Evolutionary conservation across 1,140 invertebrate species (phyloP).

Genomic region (Drosophila lowei): DNA sequence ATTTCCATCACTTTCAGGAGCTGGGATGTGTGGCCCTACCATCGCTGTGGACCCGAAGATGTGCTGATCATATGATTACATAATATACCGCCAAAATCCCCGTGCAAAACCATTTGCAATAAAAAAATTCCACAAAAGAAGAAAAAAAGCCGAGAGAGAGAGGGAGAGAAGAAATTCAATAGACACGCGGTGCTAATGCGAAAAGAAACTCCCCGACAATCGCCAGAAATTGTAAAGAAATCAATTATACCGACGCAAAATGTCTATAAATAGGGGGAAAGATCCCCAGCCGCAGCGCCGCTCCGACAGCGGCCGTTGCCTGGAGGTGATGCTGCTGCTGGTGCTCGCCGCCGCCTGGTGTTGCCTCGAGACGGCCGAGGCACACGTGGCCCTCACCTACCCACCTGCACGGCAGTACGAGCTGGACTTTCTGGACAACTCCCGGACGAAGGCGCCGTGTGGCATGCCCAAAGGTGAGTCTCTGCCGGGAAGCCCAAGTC

Average conservation of each 20-base stretch:
- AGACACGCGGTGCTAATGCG: constrained; percentile 45
- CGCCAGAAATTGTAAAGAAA: constrained; percentile 54
- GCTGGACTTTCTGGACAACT: constrained; percentile 96
- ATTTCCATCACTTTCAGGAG: constrained; percentile 35
- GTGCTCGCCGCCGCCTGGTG: constrained; percentile 37
- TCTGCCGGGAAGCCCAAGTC: too few relatives aligned
- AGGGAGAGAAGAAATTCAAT: constrained; percentile 25
- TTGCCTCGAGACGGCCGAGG: constrained; percentile 67
- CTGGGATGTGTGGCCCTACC: constrained; percentile 35
- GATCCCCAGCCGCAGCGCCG: constrained; percentile 23
- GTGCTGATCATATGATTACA: constrained; percentile 11
- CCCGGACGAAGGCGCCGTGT: constrained; percentile 94
- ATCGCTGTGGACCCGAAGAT: too few relatives aligned
- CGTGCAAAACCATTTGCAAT: constrained; percentile 18
- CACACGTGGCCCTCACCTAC: constrained; percentile 93
- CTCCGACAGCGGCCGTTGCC: neutral
- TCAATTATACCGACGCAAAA: constrained; percentile 57
- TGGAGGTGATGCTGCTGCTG: constrained; percentile 18
- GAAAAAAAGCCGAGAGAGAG: constrained; percentile 6
- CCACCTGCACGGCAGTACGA: constrained; percentile 93
- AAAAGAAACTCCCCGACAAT: constrained; percentile 54
- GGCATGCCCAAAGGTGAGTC: constrained; percentile 97
- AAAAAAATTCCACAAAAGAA: constrained; percentile 33
- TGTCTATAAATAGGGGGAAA: constrained; percentile 63
- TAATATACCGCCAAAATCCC: constrained; percentile 38